These are phyloP conservation scores for Drosophila pseudotalamancana DNA, from an alignment of 2,888 invertebrate genomes.

Conservation along the genomic window DNA sequence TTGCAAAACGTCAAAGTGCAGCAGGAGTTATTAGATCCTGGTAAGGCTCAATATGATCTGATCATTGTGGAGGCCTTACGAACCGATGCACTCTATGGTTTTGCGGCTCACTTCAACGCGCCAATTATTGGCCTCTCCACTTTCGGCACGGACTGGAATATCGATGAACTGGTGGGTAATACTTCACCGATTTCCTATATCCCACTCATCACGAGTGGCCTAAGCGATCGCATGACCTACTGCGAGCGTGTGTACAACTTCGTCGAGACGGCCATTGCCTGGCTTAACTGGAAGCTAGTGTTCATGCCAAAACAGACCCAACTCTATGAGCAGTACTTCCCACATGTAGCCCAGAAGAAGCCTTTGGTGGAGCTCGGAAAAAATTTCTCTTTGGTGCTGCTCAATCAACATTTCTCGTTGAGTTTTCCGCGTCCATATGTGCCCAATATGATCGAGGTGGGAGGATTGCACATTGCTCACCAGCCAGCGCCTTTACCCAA, in stretches of 20 bases:
- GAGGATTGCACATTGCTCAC: conserved; percentile 81
- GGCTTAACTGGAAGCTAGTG: conserved; percentile 55
- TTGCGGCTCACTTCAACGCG: conserved; percentile 77
- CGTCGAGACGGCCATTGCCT: conserved; percentile 54
- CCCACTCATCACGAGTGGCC: conserved; percentile 64
- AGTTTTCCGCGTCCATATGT: conserved; percentile 80
- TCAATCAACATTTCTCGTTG: conserved; percentile 82
- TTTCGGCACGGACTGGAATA: conserved; percentile 72
- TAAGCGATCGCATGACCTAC: conserved; percentile 82
- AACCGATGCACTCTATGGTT: conserved; percentile 81
- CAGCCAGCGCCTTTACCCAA: conserved; percentile 71
- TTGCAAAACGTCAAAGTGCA: conserved; percentile 58
- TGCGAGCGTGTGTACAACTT: conserved; percentile 79
- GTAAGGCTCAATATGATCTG: conserved; percentile 80
- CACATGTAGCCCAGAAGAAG: conserved; percentile 48
- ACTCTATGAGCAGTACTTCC: conserved; percentile 63
- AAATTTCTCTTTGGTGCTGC: conserved; percentile 77
- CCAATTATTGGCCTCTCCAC: conserved; percentile 77
- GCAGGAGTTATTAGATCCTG: conserved; percentile 58
- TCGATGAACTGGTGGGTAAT: conserved; percentile 75
- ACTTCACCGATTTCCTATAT: conserved; percentile 79
- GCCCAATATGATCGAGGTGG: conserved; percentile 83
- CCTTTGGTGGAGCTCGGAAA: conserved; percentile 56
- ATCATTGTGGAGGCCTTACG: conserved; percentile 80
- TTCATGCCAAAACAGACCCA: conserved; percentile 64